phyloP scores from a whole-genome alignment of 1,140 invertebrate genomes.

The Drosophila prosaltans region DNA sequence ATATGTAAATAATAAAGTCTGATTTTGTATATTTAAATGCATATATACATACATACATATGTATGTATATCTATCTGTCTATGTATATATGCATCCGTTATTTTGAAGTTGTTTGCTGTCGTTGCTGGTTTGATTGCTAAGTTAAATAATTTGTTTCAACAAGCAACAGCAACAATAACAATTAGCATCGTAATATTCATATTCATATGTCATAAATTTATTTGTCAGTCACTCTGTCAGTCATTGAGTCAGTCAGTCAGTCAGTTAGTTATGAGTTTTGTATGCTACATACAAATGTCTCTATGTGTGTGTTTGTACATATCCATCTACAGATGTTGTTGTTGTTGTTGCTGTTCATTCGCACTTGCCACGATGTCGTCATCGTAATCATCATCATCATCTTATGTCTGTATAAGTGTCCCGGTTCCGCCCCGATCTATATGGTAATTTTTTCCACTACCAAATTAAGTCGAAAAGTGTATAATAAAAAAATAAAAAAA shows the following conservation, averaged over 20 bases:
- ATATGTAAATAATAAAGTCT: no score
- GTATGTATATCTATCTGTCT: conserved; percentile 5
- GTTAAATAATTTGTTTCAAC: conserved; percentile 65
- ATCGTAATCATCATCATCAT: conserved; percentile 45
- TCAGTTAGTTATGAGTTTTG: conserved; percentile 4
- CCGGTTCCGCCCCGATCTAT: conserved; percentile 63
- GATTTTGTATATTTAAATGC: no score
- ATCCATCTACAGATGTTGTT: conserved; percentile 34
- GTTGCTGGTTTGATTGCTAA: conserved; percentile 38
- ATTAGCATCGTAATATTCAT: conserved; percentile 57
- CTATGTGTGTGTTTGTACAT: conserved; percentile 32
- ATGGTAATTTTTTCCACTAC: conserved; percentile 75
- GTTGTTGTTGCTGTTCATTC: conserved; percentile 54
- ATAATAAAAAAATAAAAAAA: conserved; percentile 42
- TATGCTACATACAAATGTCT: conserved; percentile 11
- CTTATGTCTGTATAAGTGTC: conserved; percentile 26
- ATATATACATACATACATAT: neutral
- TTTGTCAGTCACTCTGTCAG: conserved; percentile 56
- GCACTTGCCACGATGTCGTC: conserved; percentile 78
- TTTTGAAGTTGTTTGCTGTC: conserved; percentile 56
- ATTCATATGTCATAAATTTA: conserved; percentile 79
- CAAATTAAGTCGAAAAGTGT: conserved; percentile 72
- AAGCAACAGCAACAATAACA: conserved; percentile 50
- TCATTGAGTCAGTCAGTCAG: conserved; percentile 44
- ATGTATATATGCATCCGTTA: conserved; percentile 59